phyloP scores from a whole-genome alignment of 2,113 vertebrate species.

The Piaya cayana region DNA sequence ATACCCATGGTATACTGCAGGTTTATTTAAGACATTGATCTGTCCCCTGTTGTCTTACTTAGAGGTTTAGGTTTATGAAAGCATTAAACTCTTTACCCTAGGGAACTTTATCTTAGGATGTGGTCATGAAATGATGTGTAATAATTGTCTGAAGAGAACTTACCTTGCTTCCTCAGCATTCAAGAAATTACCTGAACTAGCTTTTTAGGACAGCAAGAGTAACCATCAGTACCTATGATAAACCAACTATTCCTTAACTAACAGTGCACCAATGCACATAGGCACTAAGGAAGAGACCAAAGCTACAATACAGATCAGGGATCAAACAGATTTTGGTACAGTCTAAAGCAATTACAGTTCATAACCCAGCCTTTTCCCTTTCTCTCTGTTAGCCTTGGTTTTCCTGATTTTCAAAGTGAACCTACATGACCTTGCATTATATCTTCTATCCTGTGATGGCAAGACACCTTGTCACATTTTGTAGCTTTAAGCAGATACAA shows the following conservation, averaged over 20 bases:
- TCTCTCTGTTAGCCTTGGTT: background rate
- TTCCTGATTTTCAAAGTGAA: background rate
- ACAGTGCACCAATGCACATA: background rate
- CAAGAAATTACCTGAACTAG: background rate
- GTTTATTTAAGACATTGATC: background rate
- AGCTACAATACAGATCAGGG: background rate
- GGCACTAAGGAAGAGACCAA: background rate
- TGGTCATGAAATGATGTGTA: background rate
- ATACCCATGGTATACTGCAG: background rate
- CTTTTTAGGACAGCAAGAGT: background rate
- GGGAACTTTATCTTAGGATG: background rate
- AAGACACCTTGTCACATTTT: background rate
- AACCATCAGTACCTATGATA: background rate
- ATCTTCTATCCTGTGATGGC: background rate
- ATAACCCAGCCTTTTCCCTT: background rate
- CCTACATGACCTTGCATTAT: background rate
- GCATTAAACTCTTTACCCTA: background rate
- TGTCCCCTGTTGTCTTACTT: background rate
- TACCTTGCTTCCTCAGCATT: background rate
- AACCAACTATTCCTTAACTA: background rate
- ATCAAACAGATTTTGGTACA: background rate
- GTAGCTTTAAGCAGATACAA: background rate
- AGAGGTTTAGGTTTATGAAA: background rate
- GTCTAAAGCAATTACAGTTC: background rate
- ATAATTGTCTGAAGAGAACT: background rate